Evolutionary conservation across 1,140 invertebrate species (phyloP), one percentile per base, ranked within the genome.

Genomic region (Muscidifurax raptorellus): DNA sequence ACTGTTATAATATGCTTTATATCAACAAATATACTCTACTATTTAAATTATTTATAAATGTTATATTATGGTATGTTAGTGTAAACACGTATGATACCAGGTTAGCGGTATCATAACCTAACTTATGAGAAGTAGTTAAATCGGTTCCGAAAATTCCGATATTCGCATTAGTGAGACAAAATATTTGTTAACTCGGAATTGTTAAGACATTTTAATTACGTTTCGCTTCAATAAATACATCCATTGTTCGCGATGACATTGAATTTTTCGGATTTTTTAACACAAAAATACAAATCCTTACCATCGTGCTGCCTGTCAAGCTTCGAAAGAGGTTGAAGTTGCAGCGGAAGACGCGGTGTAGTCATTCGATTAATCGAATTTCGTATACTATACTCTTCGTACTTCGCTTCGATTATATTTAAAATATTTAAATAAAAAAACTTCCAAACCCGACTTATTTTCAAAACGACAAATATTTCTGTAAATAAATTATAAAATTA

Each of bases 231-330:
- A 74, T 59, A 74, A 74, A 82, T 25, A 12, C 44, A 66, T 67
- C n/a, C 18, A 82, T 82, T 44, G 27, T 36, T 36, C 4, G 18
- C 2, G 81, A 82, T 82, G 81, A 12, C 52, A 44, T 64, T 12
- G 1, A 76, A 75, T 36, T 76, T 82, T 76, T 66, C 67, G 7
- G 81, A 82, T 82, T 76, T 64, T 59, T 82, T 44, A 47, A 13
- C 27, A 44, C n/a, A 25, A 82, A 75, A 76, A 82, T 9, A 30
- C 18, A n/a, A 44, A 66, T 15, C 18, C 30, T 76, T 47, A 82
- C 81, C 81, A 82, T 76, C 81, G 52, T 82, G 81, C 22, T 44
- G n/a, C 15, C 52, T 82, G 72, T 82, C 72, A 76, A 76, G 32
- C 32, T 71, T 66, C 52, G n/a, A 76, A 82, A 82, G 80, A 82